Evolutionary conservation across 2,113 vertebrate species (phyloP), one percentile per base, ranked within the genome.

Genomic region (Zapornia atra): DNA sequence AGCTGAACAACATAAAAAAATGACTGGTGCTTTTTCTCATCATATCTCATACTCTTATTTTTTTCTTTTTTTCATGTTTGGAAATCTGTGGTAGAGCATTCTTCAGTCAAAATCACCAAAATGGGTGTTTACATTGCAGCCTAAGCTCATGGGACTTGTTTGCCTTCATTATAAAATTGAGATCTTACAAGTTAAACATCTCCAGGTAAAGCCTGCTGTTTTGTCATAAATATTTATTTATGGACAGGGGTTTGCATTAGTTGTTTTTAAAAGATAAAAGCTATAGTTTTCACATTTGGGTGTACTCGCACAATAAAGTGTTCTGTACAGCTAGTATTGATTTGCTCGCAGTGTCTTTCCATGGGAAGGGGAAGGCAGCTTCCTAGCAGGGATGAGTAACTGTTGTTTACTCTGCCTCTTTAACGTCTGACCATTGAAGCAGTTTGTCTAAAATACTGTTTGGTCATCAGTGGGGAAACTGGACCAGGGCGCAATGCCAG

Each of bases 381-480:
- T 94, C 68, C 36, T 83, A 92, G 93, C 56, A 93, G 91, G 96
- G 92, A 51, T 51, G 83, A 91, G 11, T 76, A 77, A 95, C 68
- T 76, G 79, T 70, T 92, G 64, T 92, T 83, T 65, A 76, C 42
- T 88, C 57, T 91, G 80, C 34, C 80, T 94, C 56, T 81, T 96
- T 85, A 97, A 88, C 64, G 44, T 73, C 36, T 89, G 90, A 48
- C 50, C 53, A 71, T 68, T 64, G 71, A 86, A 88, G 24, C 46
- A 56, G 76, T 81, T 97, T 73, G 50, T 66, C 60, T 93, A 78
- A 65, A 77, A 85, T 9, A 69, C 10, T 61, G 6, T 70, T 95
- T 25, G 9, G 54, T 91, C 93, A 70, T 42, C 31, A 33, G 31
- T 70, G 59, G 77, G 59, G 77, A 88, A 97, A 68, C 56, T 42